Conservation (phyloP, 2,797 vertebrate genomes). For the Sparidentex hasta region DNA sequence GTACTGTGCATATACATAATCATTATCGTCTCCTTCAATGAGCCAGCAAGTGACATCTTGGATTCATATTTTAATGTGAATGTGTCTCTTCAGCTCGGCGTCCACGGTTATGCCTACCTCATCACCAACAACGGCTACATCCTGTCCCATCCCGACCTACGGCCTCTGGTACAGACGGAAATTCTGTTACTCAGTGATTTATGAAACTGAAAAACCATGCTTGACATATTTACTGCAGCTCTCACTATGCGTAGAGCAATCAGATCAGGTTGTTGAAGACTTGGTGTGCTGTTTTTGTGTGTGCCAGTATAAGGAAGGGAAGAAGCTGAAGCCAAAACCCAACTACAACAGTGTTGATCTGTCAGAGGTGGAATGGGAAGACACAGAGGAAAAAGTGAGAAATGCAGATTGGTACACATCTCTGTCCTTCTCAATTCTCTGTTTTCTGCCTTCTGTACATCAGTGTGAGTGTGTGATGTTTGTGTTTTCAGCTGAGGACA, state of each 20-base stretch:
- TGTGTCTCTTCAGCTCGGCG: conserved; percentile 88
- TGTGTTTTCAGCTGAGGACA: conserved; percentile 90
- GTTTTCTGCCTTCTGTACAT: background rate
- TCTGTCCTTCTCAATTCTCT: background rate
- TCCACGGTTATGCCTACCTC: conserved; percentile 95
- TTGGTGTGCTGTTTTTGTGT: conserved; percentile 12
- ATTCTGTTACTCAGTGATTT: background rate
- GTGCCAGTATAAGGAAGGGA: conserved; percentile 95
- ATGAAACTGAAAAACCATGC: background rate
- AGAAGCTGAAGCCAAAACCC: conserved; percentile 93
- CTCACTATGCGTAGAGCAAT: no score
- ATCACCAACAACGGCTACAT: conserved; percentile 98
- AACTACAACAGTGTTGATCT: conserved; percentile 99
- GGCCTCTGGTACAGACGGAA: conserved; percentile 89
- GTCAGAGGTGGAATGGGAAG: conserved; percentile 96
- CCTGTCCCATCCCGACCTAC: conserved; percentile 95
- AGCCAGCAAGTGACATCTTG: background rate
- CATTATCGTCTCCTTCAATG: background rate
- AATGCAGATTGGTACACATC: background rate
- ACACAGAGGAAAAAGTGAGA: conserved; percentile 92
- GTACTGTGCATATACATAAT: background rate
- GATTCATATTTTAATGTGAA: background rate
- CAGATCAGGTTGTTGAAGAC: background rate
- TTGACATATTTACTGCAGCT: background rate
- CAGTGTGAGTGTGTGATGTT: background rate